These are phyloP conservation scores for Sciurus niger DNA, from an alignment of 2,113 vertebrate genomes.

Conservation along the genomic window DNA sequence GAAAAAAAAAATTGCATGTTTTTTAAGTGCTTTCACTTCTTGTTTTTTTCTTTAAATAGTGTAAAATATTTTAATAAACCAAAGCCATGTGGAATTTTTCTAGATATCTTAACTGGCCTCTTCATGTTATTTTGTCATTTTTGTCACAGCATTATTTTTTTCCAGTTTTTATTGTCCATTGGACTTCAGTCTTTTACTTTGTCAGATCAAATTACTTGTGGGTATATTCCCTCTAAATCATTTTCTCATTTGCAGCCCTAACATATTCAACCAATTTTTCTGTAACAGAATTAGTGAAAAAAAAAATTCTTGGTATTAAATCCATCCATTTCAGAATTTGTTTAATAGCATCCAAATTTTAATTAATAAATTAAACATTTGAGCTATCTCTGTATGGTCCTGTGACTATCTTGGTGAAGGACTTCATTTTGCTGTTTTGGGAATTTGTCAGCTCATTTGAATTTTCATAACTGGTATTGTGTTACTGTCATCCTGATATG, in stretches of 20 bases:
- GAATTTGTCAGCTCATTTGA: neutral
- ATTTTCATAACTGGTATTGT: conserved; percentile 43
- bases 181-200: conserved; percentile 38
- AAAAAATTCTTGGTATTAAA: conserved; percentile 45
- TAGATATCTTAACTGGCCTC: conserved; percentile 88
- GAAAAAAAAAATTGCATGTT: conserved; percentile 49
- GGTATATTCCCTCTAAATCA: no score
- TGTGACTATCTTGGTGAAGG: conserved; percentile 4
- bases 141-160: neutral
- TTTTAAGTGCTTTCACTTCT: conserved; percentile 75
- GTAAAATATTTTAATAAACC: conserved; percentile 90
- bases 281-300: neutral
- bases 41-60: conserved; percentile 60
- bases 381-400: neutral
- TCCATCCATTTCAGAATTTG: neutral
- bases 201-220: conserved; percentile 30
- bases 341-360: conserved; percentile 45
- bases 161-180: conserved; percentile 21
- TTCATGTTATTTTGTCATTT: neutral
- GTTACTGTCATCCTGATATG: neutral
- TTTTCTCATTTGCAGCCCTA: no score
- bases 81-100: conserved; percentile 87
- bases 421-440: conserved; percentile 34
- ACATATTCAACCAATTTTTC: no score
- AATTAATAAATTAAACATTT: conserved; percentile 18